Base-by-base conservation (phyloP, 2,113 vertebrate genomes). In the Oxyura jamaicensis region DNA sequence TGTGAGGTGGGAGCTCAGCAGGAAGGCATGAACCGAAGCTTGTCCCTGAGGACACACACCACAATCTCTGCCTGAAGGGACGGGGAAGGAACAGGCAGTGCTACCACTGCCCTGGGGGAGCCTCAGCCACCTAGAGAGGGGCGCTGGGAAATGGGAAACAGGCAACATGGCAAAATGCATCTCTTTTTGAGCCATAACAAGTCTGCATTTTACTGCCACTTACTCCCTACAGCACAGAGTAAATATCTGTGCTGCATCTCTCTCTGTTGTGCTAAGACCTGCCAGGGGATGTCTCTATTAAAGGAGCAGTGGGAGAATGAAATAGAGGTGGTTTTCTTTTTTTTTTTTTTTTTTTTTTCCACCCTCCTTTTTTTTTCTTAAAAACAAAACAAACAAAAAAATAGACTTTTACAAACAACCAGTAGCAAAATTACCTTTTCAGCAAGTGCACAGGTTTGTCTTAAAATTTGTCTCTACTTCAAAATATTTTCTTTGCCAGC, bases 61-160 rank as follows among this genome's bases (percentile, higher is more conserved):
- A 4, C 2, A 7, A 76, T 48, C 44, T 33, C 46, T 71, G 69
- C 21, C 33, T 46, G 50, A 31, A 35, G 39, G 25, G 62, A 53
- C 19, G 14, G 39, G 21, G 59, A 65, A 48, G 35, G 17, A 31
- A 11, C 20, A 31, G 12, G 25, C 23, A 13, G 23, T 13, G 22
- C 48, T 12, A 48, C 20, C 42, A 17, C 33, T 10, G 20, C 8
- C 3, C 12, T 0, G 0, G 1, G 42, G 36, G 53, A 93, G 26
- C 52, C 52, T 36, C 44, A 17, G 16, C 15, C 50, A 88, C 68
- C 58, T 48, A 66, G 56, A 62, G 39, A 28, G n/a, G 33, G 19
- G 8, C 0, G 1, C 0, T 65, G 63, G 68, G 18, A 80, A 68
- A 6, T 41, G 23, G n/a, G 36, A 87, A 52, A 29, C 25, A n/a